Conservation (phyloP, 2,888 invertebrate species). For the Epirrhoe tristata region DNA sequence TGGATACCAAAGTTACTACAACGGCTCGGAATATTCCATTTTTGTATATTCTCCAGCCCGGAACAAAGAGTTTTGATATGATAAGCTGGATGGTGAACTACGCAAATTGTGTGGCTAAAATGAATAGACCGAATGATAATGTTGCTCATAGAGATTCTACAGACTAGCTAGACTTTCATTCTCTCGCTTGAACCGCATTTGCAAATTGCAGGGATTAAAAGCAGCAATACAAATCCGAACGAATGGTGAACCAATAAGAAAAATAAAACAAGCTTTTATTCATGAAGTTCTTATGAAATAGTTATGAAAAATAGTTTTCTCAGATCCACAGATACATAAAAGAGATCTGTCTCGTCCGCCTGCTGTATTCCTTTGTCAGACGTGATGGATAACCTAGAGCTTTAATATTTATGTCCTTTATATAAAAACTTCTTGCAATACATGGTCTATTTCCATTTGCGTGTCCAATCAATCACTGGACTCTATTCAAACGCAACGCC, state of each 20-base stretch:
- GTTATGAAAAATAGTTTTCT: constrained; percentile 20
- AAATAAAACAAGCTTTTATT: constrained; percentile 26
- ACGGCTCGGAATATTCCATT: not conserved
- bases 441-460: constrained; percentile 52
- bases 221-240: not conserved
- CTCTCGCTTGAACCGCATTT: too few relatives aligned
- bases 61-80: not conserved
- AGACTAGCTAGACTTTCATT: too few relatives aligned
- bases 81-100: too few relatives aligned
- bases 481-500: constrained; percentile 58
- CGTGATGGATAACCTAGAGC: constrained; percentile 54
- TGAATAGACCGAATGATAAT: too few relatives aligned
- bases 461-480: constrained; percentile 62
- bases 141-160: too few relatives aligned
- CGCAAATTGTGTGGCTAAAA: too few relatives aligned
- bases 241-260: constrained; percentile 7
- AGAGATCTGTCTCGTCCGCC: constrained; percentile 21
- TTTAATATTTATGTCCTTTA: constrained; percentile 41
- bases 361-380: constrained; percentile 34
- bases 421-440: constrained; percentile 49
- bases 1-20: not conserved
- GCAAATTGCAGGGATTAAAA: too few relatives aligned
- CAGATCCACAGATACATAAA: constrained; percentile 25
- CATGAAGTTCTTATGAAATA: constrained; percentile 14
- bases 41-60: not conserved